Evolutionary conservation across 2,113 vertebrate species (phyloP).

Genomic region (Microtus pennsylvanicus): DNA sequence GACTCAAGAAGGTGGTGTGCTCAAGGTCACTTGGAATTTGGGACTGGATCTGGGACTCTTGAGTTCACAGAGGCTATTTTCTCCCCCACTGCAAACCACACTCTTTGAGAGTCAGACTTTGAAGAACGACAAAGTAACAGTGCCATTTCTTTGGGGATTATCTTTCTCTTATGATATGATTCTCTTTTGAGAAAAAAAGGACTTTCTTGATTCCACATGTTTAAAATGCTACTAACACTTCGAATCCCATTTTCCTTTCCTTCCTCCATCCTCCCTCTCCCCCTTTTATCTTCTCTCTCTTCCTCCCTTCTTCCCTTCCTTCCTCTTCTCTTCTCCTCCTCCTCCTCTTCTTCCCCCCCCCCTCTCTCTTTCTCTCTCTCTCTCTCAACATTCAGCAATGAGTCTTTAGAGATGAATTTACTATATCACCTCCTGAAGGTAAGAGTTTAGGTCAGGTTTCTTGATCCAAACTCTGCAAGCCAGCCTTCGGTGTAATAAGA

Average conservation of each 20-base stretch:
- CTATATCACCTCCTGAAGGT: slow-evolving; percentile 58
- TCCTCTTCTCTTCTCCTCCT: no score
- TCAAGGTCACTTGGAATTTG: slow-evolving; percentile 57
- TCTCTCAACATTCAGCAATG: slow-evolving; percentile 5
- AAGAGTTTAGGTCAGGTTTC: slow-evolving; percentile 46
- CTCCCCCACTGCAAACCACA: not conserved
- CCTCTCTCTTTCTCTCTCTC: not conserved
- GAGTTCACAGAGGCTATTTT: not conserved
- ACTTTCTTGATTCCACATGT: slow-evolving; percentile 43
- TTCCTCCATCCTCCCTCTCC: not conserved
- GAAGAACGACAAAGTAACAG: slow-evolving; percentile 24
- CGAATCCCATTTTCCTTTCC: slow-evolving; percentile 47
- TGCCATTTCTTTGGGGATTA: slow-evolving; percentile 47
- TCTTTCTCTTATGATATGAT: slow-evolving; percentile 18
- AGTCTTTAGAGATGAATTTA: slow-evolving; percentile 54
- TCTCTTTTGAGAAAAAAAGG: not conserved
- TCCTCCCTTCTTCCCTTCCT: no score
- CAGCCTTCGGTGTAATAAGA: slow-evolving; percentile 20
- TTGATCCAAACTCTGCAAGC: slow-evolving; percentile 54
- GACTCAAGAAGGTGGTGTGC: not conserved
- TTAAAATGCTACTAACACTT: slow-evolving; percentile 68
- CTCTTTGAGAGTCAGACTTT: slow-evolving; percentile 21
- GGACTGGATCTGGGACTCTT: not conserved
- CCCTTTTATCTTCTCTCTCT: no score
- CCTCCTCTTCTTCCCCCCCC: no score